Percentiles rank a stretch among this genome's conserved stretches.
phyloP scores from a whole-genome alignment of 23 tunicate genomes.

The Phallusia fumigata region DNA sequence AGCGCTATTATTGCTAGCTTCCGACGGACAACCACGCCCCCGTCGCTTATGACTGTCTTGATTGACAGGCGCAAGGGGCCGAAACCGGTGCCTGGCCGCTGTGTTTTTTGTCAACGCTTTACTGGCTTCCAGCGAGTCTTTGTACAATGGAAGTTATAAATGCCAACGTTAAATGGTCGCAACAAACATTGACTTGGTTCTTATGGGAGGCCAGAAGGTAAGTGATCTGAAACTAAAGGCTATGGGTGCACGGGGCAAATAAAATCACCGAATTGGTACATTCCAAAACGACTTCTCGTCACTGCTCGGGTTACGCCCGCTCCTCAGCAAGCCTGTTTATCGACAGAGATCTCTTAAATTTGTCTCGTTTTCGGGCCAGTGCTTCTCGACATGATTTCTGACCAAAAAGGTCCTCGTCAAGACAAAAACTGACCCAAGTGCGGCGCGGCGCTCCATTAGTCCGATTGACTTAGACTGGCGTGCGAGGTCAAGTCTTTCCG shows the following conservation, averaged over 20 bases:
- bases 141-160: too few species aligned
- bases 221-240: too few species aligned
- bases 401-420: background rate
- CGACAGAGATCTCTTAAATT: slow-evolving; percentile 6
- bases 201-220: too few species aligned
- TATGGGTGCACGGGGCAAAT: too few species aligned
- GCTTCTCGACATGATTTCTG: background rate
- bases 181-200: too few species aligned
- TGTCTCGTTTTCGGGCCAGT: slow-evolving; percentile 7
- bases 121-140: too few species aligned
- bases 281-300: background rate
- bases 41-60: background rate
- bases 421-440: background rate
- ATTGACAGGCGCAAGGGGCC: background rate
- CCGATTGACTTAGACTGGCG: background rate
- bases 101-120: too few species aligned
- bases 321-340: background rate
- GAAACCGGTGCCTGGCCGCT: background rate
- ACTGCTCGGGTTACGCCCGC: background rate
- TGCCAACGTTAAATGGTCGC: too few species aligned
- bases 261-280: background rate
- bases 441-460: background rate
- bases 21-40: slow-evolving; percentile 9
- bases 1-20: background rate
- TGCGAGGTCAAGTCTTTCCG: slow-evolving; percentile 3